Base-by-base conservation (phyloP, 64 coral and sea anemone species). In the Actinia equina region DNA sequence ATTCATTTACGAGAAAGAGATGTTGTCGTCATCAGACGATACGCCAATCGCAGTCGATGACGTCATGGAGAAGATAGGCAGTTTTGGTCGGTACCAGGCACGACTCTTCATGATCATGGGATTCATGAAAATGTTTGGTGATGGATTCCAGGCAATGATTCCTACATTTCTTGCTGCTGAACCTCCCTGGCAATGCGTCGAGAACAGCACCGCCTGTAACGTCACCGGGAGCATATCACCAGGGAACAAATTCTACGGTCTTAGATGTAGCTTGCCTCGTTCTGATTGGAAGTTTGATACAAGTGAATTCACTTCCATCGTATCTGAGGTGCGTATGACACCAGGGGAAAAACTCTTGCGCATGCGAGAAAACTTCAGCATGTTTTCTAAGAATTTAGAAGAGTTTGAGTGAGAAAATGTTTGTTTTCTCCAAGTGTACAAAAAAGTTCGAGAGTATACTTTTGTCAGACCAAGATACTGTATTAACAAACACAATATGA, bases 201-300 rank as follows among this genome's bases (percentile, higher is more conserved):
- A 42, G 7, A 94, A 90, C 62, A 88, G 86, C 25, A 84, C 86
- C 23, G 85, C 83, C 0, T 95, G 89, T 76, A 95, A 91, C 22
- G 57, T 90, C 11, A 93, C 92, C 0, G 89, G 89, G 3, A 87
- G 19, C 7, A 83, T 91, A 62, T 53, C 58, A 30, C 89, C 89
- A 51, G 86, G 69, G 18, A 52, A 90, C 26, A 64, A 78, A 27
- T 52, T 69, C 22, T 91, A 95, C 79, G 27, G 59, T 7, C 44
- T 62, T 51, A 27, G 93, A 46, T 95, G 93, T 78, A 17, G 51
- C 44, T 78, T 95, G 67, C 46, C 86, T 17, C 84, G 93, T 51
- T 52, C 42, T 26, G 86, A 95, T 44, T 95, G 93, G 93, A 58
- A 95, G 59, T 95, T 95, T 80, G 77, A 83, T 82, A 89, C 89